These are phyloP conservation scores for Ctenopoma kingsleyae DNA, from an alignment of 2,797 vertebrate genomes.

Conservation along the genomic window DNA sequence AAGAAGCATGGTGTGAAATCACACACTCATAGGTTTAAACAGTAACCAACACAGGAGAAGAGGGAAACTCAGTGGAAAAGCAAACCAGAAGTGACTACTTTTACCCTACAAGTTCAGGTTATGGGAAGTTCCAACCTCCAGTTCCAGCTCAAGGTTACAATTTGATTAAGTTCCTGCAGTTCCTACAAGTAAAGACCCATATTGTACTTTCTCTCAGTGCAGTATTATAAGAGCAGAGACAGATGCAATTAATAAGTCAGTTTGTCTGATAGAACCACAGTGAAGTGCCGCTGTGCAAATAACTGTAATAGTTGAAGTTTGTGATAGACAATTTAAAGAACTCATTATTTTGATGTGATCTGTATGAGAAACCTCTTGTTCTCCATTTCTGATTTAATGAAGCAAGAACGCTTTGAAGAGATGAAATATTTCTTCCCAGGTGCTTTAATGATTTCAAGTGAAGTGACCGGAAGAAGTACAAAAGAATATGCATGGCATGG, in stretches of 20 bases:
- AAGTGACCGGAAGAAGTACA: slow-evolving; percentile 53
- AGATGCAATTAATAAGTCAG: slow-evolving; percentile 36
- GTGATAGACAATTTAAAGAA: slow-evolving; percentile 62
- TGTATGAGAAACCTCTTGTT: slow-evolving; percentile 49
- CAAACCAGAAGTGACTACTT: no score
- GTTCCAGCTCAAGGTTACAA: no score
- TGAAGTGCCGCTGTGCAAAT: slow-evolving; percentile 49
- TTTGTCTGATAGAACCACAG: slow-evolving; percentile 47
- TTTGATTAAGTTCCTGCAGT: no score
- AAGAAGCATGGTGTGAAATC: no score
- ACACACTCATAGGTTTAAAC: no score
- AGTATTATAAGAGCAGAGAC: neutral
- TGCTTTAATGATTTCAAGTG: slow-evolving; percentile 57
- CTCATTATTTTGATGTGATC: slow-evolving; percentile 65
- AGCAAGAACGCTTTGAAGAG: slow-evolving; percentile 20
- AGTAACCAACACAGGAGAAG: no score
- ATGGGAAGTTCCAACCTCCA: no score
- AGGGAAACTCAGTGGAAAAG: no score
- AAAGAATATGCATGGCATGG: slow-evolving; percentile 28
- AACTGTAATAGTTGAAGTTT: slow-evolving; percentile 43
- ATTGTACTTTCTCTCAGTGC: neutral
- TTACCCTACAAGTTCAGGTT: no score
- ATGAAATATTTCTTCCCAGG: slow-evolving; percentile 45
- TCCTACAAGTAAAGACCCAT: neutral
- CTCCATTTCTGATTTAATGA: slow-evolving; percentile 60